Evolutionary conservation across 1,140 invertebrate genomes (phyloP).

Genomic region (Thalassaphorura encarpata): DNA sequence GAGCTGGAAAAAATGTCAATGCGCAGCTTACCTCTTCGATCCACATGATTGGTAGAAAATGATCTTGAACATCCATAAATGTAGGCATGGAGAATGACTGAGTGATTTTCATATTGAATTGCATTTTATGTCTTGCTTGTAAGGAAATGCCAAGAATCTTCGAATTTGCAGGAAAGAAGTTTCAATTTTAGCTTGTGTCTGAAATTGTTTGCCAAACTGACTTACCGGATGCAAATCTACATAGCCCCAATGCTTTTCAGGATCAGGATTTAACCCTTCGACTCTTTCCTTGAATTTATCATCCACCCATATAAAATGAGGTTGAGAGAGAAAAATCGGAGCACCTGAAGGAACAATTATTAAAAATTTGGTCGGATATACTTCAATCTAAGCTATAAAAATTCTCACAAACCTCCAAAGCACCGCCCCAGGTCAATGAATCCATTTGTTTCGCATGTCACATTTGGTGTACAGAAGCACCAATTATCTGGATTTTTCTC

Average conservation of each 20-base stretch:
- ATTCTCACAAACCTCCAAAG: slow-evolving; percentile 38
- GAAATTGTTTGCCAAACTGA: background rate
- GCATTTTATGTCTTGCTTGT: slow-evolving; percentile 40
- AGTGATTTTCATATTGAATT: slow-evolving; percentile 45
- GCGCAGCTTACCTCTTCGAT: slow-evolving; percentile 43
- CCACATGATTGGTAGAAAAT: slow-evolving; percentile 46
- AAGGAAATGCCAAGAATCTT: slow-evolving; percentile 35
- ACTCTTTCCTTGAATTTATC: background rate
- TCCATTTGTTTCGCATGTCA: background rate
- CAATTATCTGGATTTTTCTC: background rate
- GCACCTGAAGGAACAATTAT: slow-evolving; percentile 1
- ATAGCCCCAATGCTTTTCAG: slow-evolving; percentile 9
- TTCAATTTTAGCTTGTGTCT: background rate
- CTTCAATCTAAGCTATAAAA: background rate
- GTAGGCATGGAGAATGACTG: slow-evolving; percentile 36
- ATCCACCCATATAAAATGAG: slow-evolving; percentile 1
- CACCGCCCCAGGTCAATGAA: background rate
- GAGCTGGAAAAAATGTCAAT: background rate
- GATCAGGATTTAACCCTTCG: background rate
- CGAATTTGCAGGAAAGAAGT: background rate
- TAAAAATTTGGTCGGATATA: background rate
- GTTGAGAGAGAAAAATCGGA: background rate
- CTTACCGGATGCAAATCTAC: background rate
- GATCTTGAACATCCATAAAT: slow-evolving; percentile 39
- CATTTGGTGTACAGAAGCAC: slow-evolving; percentile 5